These are phyloP conservation scores for Phoeniculus purpureus DNA, from an alignment of 2,797 vertebrate species.

Conservation along the genomic window DNA sequence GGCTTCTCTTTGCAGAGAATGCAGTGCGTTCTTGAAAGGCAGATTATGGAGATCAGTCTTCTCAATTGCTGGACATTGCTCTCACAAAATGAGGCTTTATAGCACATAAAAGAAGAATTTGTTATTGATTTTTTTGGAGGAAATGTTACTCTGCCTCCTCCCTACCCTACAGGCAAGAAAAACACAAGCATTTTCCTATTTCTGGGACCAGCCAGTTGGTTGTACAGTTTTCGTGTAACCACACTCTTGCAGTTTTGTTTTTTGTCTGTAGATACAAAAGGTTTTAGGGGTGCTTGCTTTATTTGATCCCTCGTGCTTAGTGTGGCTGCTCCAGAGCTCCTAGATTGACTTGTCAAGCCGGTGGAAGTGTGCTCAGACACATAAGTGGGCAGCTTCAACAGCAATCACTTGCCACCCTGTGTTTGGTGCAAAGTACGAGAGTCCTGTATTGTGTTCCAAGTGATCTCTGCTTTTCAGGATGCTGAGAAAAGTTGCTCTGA, in stretches of 20 bases:
- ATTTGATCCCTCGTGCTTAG: neutral
- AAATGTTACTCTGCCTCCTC: constrained; percentile 41
- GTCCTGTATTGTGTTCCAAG: neutral
- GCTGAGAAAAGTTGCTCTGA: constrained; percentile 53
- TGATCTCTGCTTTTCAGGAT: constrained; percentile 36
- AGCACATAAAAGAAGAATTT: constrained; percentile 34
- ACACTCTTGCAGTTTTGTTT: neutral
- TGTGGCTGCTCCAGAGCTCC: neutral
- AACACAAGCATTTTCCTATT: neutral
- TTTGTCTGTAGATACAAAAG: neutral
- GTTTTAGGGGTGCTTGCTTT: neutral
- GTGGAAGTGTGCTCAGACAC: neutral
- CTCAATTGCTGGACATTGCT: constrained; percentile 4
- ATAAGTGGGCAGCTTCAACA: constrained; percentile 44
- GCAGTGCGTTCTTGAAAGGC: constrained; percentile 29
- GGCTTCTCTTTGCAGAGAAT: constrained; percentile 42
- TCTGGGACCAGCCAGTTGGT: neutral
- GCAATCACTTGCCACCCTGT: neutral
- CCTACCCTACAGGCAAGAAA: constrained; percentile 14
- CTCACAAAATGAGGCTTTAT: constrained; percentile 45
- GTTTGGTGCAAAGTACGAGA: neutral
- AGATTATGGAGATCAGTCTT: constrained; percentile 6
- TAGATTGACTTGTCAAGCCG: constrained; percentile 39
- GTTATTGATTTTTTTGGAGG: constrained; percentile 13
- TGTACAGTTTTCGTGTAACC: constrained; percentile 2